phyloP scores from a whole-genome alignment of 2,113 vertebrate genomes.

The Syngnathoides biaculeatus region DNA sequence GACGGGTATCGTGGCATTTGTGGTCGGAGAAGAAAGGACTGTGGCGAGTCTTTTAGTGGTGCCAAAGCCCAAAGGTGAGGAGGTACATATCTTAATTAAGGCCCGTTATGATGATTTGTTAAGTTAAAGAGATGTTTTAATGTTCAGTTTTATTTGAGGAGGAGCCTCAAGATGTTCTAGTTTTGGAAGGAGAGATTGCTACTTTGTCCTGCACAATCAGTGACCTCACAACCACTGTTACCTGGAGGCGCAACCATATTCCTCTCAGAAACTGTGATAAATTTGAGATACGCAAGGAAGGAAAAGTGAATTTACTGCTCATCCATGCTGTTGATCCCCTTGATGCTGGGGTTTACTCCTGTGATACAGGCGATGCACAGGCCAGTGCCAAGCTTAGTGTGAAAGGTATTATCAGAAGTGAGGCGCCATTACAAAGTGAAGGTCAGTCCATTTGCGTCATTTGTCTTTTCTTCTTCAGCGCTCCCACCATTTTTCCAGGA shows the following conservation, averaged over 20 bases:
- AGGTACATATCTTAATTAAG: conserved; percentile 26
- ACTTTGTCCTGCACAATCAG: conserved; percentile 79
- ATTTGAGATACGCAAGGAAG: conserved; percentile 74
- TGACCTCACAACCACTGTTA: conserved; percentile 59
- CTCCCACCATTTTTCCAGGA: conserved; percentile 62
- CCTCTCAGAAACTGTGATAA: conserved; percentile 75
- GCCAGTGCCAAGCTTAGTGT: conserved; percentile 77
- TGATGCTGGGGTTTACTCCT: conserved; percentile 83
- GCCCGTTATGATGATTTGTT: not conserved
- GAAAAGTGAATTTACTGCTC: conserved; percentile 72
- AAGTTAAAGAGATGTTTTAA: conserved; percentile 11
- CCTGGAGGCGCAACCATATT: conserved; percentile 80
- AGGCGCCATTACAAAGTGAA: not conserved
- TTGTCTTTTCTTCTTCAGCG: conserved; percentile 35
- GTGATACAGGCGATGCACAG: conserved; percentile 78
- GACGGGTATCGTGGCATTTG: conserved; percentile 73
- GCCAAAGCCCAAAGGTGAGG: conserved; percentile 75
- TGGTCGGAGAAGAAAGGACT: conserved; percentile 65
- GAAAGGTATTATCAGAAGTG: conserved; percentile 72
- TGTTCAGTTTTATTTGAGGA: conserved; percentile 68
- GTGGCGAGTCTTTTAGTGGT: conserved; percentile 73
- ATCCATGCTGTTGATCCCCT: conserved; percentile 73
- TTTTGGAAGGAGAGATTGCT: conserved; percentile 68
- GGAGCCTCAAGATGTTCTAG: conserved; percentile 53
- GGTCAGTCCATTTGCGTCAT: not conserved